Evolutionary conservation across 2,888 invertebrate genomes (phyloP).

Genomic region (Tetropium fuscum): DNA sequence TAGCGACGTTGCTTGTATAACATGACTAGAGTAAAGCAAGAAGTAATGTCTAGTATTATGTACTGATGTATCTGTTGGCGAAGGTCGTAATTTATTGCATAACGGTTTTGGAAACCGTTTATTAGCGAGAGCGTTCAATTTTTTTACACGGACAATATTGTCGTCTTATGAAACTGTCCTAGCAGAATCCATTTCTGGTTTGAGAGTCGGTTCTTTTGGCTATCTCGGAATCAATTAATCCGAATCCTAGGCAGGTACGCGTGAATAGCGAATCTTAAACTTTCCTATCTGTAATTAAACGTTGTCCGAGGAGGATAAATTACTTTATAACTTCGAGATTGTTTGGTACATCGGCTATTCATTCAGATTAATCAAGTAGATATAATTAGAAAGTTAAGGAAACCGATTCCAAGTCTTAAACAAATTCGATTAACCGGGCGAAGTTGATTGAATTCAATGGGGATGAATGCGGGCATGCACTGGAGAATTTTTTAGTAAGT

Average conservation of each 20-base stretch:
- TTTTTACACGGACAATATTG: no score
- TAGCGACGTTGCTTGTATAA: no score
- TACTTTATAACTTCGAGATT: slow-evolving; percentile 55
- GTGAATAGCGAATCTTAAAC: slow-evolving; percentile 50
- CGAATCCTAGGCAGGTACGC: slow-evolving; percentile 34
- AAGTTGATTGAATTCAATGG: slow-evolving; percentile 34
- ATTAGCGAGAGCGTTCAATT: no score
- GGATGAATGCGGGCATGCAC: no score
- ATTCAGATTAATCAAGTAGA: slow-evolving; percentile 56
- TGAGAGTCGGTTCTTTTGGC: no score
- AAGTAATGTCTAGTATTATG: no score
- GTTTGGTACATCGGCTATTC: slow-evolving; percentile 53
- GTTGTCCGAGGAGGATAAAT: slow-evolving; percentile 58
- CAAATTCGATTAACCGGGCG: slow-evolving; percentile 46
- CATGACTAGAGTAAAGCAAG: no score
- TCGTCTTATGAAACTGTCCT: background rate
- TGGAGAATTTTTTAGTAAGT: no score
- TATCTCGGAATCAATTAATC: slow-evolving; percentile 9
- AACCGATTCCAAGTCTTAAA: slow-evolving; percentile 46
- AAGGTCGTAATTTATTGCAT: no score
- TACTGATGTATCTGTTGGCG: no score
- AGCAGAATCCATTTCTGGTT: no score
- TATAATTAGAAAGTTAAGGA: slow-evolving; percentile 54
- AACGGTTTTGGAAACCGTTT: no score
- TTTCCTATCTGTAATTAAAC: slow-evolving; percentile 54